phyloP scores from a whole-genome alignment of 2,797 vertebrate genomes.

The Nyctibius grandis region DNA sequence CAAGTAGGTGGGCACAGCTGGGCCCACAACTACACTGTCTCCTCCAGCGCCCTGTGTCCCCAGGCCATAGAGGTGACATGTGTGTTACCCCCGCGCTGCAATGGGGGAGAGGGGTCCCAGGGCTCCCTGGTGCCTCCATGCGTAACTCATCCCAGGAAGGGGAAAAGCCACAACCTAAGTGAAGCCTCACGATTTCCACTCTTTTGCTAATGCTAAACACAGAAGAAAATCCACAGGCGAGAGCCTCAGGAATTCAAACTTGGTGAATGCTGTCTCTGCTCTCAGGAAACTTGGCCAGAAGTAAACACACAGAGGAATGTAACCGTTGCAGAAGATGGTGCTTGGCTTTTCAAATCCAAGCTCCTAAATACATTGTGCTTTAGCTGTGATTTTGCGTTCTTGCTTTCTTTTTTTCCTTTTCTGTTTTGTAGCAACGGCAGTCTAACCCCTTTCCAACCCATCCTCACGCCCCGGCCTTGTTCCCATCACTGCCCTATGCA shows the following conservation, averaged over 20 bases:
- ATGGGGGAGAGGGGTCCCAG: neutral
- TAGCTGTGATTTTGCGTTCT: neutral
- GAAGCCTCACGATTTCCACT: neutral
- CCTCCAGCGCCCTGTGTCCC: rapidly evolving
- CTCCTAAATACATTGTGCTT: neutral
- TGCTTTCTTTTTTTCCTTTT: neutral
- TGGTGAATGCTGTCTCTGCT: neutral
- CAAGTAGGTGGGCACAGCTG: neutral
- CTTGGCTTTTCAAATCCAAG: conserved; percentile 32
- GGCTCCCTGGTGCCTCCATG: neutral
- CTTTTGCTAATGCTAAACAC: neutral
- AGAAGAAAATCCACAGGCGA: neutral
- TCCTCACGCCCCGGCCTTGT: neutral
- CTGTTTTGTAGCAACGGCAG: neutral
- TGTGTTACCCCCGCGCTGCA: rapidly evolving
- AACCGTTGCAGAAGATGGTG: neutral
- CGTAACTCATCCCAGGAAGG: neutral
- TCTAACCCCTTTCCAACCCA: neutral
- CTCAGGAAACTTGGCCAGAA: conserved; percentile 39
- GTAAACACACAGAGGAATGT: neutral
- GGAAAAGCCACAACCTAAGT: neutral
- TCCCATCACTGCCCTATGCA: neutral
- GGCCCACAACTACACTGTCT: neutral
- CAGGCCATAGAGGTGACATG: rapidly evolving
- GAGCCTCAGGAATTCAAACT: conserved; percentile 8